Conservation (phyloP, 2,888 invertebrate species). For the Onthophagus sagittarius region DNA sequence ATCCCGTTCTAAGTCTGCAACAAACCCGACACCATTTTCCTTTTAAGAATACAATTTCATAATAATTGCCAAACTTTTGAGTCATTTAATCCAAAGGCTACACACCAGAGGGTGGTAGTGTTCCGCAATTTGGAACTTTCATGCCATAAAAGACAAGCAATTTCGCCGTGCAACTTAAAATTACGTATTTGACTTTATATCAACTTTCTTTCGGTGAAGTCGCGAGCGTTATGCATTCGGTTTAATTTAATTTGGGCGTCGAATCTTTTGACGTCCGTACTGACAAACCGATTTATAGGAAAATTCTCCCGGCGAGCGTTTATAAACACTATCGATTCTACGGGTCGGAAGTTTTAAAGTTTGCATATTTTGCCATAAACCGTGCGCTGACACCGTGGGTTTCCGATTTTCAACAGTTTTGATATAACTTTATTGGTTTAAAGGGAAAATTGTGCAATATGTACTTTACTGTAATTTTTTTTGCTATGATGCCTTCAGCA, state of each 20-base stretch:
- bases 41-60: slow-evolving; percentile 11
- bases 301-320: background rate
- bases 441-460: too few species aligned
- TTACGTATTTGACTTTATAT: slow-evolving; percentile 12
- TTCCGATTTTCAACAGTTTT: too few species aligned
- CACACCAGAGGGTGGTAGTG: background rate
- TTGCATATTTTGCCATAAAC: background rate
- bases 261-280: background rate
- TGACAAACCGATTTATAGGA: background rate
- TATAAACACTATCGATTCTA: background rate
- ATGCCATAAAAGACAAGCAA: slow-evolving; percentile 11
- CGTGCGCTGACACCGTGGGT: background rate
- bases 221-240: background rate
- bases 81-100: slow-evolving; percentile 12
- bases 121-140: background rate
- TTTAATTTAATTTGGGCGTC: background rate
- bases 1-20: too few species aligned
- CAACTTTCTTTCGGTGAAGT: background rate
- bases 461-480: background rate
- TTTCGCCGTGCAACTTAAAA: slow-evolving; percentile 6
- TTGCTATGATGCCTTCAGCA: background rate
- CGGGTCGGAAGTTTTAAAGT: background rate
- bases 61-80: slow-evolving; percentile 11
- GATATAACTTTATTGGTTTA: too few species aligned
- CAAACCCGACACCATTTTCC: background rate